A percentile compares a stretch with the other conserved stretches of the same genome.
Conservation (phyloP, 2,113 vertebrate genomes). For the Apodemus speciosus region DNA sequence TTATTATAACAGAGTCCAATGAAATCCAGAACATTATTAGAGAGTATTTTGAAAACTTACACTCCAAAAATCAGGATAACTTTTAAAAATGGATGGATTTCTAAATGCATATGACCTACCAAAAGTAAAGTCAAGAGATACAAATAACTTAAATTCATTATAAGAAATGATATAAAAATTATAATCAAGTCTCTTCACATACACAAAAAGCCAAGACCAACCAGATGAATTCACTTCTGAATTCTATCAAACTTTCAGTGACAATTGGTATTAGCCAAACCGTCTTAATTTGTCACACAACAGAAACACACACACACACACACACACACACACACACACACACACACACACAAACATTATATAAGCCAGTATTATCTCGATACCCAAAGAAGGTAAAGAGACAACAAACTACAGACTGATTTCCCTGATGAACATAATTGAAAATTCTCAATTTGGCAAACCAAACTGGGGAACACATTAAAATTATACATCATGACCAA, state of each 20-base stretch:
- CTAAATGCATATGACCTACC: neutral
- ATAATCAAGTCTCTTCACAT: neutral
- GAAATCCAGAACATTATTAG: neutral
- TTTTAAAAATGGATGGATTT: neutral
- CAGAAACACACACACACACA: too few species aligned
- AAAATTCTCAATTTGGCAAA: neutral
- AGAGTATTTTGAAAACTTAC: neutral
- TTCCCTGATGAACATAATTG: neutral
- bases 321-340: too few species aligned
- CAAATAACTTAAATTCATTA: too few species aligned
- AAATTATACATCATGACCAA: neutral
- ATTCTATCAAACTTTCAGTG: neutral
- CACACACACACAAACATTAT: too few species aligned
- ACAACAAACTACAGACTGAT: neutral
- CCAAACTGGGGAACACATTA: neutral
- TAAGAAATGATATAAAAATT: neutral
- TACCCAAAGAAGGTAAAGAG: neutral
- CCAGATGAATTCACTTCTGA: neutral
- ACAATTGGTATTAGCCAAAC: neutral
- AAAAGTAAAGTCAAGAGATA: too few species aligned
- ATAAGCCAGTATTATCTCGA: neutral
- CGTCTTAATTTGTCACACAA: neutral
- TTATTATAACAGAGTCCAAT: neutral
- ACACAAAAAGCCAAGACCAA: neutral
- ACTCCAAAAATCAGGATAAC: neutral